These are phyloP conservation scores for Mythimna impura DNA, from an alignment of 2,888 invertebrate species.

Conservation along the genomic window DNA sequence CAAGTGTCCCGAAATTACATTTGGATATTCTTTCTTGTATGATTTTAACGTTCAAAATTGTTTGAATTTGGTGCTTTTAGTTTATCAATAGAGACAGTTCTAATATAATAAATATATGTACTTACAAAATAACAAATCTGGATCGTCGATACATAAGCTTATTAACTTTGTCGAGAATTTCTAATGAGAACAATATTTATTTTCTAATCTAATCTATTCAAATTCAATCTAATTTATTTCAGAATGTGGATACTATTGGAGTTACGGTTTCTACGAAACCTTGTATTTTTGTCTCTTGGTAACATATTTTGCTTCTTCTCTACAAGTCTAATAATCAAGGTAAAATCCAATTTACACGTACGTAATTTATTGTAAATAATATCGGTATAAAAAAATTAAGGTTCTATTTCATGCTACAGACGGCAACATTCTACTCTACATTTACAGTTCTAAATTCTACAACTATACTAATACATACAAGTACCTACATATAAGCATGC, in stretches of 20 bases:
- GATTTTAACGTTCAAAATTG: background rate
- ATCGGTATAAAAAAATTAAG: slow-evolving; percentile 4
- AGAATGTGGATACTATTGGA: background rate
- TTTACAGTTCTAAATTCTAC: slow-evolving; percentile 14
- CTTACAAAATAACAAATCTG: background rate
- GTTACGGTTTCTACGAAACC: background rate
- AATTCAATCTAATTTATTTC: background rate
- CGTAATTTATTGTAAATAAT: slow-evolving; percentile 5
- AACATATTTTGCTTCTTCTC: background rate
- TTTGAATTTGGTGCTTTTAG: background rate
- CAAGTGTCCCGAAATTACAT: background rate
- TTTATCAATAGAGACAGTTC: background rate
- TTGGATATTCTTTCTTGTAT: background rate
- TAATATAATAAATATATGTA: background rate
- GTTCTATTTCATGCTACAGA: slow-evolving; percentile 27
- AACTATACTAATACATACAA: slow-evolving; percentile 32
- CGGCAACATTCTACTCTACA: slow-evolving; percentile 37
- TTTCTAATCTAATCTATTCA: background rate
- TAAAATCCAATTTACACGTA: slow-evolving; percentile 1
- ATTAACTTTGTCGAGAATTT: background rate
- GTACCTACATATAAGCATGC: slow-evolving; percentile 22
- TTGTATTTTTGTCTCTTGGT: background rate
- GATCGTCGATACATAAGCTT: background rate
- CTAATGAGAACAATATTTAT: background rate
- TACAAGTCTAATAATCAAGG: background rate